Conservation (phyloP, 2,113 vertebrate species). For the Malurus elegans region DNA sequence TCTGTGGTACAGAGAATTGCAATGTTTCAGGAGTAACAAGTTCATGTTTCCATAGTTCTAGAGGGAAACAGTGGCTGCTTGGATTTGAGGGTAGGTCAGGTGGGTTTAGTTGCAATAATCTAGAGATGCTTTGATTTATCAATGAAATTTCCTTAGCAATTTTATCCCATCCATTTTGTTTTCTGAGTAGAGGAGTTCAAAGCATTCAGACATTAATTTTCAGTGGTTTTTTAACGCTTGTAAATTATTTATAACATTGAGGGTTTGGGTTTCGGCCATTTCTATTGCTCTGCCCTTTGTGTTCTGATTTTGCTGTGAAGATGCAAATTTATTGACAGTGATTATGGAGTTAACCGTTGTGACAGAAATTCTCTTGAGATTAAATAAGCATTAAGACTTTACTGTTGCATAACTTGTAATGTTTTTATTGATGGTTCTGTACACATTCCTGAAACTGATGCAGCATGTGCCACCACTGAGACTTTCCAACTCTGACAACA, state of each 20-base stretch:
- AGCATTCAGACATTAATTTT: not conserved
- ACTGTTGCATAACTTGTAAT: not conserved
- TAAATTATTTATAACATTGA: not conserved
- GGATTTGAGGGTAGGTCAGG: too few species aligned
- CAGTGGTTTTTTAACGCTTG: rapidly evolving
- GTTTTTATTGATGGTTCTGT: not conserved
- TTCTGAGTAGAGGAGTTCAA: not conserved
- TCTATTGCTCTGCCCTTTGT: not conserved
- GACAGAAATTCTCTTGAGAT: not conserved
- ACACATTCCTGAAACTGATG: not conserved
- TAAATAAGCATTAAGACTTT: not conserved
- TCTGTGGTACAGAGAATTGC: not conserved
- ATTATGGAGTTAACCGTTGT: not conserved
- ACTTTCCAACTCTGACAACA: not conserved
- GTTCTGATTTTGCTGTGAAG: not conserved
- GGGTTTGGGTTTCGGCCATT: not conserved
- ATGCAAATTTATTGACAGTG: not conserved
- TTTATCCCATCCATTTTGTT: not conserved
- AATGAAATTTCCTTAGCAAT: not conserved
- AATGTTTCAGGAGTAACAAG: not conserved
- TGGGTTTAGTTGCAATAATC: not conserved
- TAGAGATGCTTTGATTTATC: not conserved
- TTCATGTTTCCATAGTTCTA: not conserved
- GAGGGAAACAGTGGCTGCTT: not conserved
- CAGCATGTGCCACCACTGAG: not conserved